These are phyloP conservation scores for Bursaphelenchus okinawaensis DNA, from an alignment of 2,888 invertebrate species.

Conservation along the genomic window DNA sequence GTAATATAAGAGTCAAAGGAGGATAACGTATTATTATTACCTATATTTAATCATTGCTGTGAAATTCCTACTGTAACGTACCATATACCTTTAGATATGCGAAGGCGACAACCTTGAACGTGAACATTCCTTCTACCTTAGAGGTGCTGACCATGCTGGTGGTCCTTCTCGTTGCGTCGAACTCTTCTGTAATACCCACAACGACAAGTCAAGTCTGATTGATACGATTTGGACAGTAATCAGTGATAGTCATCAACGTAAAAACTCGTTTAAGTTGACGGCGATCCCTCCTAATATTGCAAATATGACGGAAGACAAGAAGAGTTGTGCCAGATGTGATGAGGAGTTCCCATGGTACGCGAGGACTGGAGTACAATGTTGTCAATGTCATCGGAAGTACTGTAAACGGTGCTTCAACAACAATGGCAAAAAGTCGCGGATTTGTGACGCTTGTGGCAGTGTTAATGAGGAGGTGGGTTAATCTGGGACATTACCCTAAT, in stretches of 20 bases:
- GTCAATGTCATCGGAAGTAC: constrained; percentile 38
- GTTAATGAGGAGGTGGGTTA: neutral
- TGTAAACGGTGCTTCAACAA: constrained; percentile 55
- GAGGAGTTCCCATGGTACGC: constrained; percentile 44
- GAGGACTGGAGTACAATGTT: constrained; percentile 16
- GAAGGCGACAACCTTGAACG: constrained; percentile 68
- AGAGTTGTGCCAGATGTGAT: constrained; percentile 50
- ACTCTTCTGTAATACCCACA: constrained; percentile 42
- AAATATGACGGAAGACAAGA: constrained; percentile 15
- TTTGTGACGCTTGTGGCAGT: constrained; percentile 31
- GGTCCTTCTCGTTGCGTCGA: constrained; percentile 48
- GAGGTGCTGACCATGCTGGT: constrained; percentile 51
- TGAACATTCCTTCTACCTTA: constrained; percentile 67
- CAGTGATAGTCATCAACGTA: constrained; percentile 37
- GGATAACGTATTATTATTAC: too few species aligned
- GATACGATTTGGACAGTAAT: constrained; percentile 45
- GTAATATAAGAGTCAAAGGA: neutral
- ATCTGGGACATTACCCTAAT: too few species aligned
- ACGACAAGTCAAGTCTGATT: constrained; percentile 52
- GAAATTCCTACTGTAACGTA: neutral
- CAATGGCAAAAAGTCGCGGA: constrained; percentile 32
- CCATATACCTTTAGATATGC: constrained; percentile 57
- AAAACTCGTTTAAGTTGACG: constrained; percentile 18
- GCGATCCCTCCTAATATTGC: constrained; percentile 4
- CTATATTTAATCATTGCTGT: neutral